phyloP scores from a whole-genome alignment of 2,888 invertebrate species.

The Octonoba sinensis region DNA sequence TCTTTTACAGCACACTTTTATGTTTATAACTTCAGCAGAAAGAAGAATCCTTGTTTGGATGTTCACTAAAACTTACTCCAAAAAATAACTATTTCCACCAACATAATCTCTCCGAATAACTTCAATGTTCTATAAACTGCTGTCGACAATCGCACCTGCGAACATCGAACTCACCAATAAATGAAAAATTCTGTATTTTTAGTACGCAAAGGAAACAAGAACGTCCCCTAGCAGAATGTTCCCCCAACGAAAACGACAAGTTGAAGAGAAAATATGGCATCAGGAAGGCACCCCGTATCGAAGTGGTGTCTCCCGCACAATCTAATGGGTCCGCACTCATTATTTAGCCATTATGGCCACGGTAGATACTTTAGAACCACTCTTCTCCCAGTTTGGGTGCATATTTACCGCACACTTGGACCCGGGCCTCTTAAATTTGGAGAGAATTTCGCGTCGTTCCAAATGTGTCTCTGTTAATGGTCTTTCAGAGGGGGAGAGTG shows the following conservation, averaged over 20 bases:
- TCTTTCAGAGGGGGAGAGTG: slow-evolving; percentile 11
- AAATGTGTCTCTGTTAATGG: slow-evolving; percentile 56
- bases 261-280: slow-evolving; percentile 9
- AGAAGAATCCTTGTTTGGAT: no score
- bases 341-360: slow-evolving; percentile 52
- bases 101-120: no score
- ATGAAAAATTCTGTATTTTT: no score
- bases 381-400: slow-evolving; percentile 8
- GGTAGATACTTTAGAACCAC: slow-evolving; percentile 32
- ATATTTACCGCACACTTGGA: slow-evolving; percentile 61
- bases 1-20: no score
- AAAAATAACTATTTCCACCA: no score
- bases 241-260: slow-evolving; percentile 11
- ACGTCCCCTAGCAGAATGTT: no score
- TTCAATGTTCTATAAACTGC: no score
- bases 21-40: no score
- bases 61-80: no score
- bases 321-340: slow-evolving; percentile 56
- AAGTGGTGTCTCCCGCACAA: slow-evolving; percentile 10
- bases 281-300: neutral
- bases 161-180: no score
- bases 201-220: no score
- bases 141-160: no score
- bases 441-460: slow-evolving; percentile 23
- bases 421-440: slow-evolving; percentile 54